Evolutionary conservation across 2,888 invertebrate genomes (phyloP).

Genomic region (Glyphotaelius pellucidus): DNA sequence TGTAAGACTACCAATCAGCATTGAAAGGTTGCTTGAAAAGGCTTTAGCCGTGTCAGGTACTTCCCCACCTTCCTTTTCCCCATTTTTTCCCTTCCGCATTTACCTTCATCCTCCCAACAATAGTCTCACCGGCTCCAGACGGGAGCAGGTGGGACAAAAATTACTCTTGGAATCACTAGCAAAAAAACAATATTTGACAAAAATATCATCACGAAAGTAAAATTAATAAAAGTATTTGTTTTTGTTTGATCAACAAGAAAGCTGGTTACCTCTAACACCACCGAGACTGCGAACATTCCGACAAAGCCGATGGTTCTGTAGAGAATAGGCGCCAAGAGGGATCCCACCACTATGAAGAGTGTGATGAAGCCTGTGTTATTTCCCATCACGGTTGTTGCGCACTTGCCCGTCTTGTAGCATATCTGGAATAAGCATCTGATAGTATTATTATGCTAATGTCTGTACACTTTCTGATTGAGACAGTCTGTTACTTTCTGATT

Average conservation of each 20-base stretch:
- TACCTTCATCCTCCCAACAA: too few species aligned
- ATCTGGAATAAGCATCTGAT: slow-evolving; percentile 70
- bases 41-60: too few species aligned
- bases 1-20: too few species aligned
- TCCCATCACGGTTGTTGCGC: slow-evolving; percentile 80
- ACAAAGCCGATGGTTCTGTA: slow-evolving; percentile 83
- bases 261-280: slow-evolving; percentile 58
- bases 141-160: too few species aligned
- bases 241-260: neutral
- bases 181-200: neutral
- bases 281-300: slow-evolving; percentile 70
- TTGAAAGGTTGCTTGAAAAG: too few species aligned
- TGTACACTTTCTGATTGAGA: too few species aligned
- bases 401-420: slow-evolving; percentile 74
- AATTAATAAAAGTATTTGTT: neutral
- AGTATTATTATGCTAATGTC: too few species aligned
- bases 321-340: slow-evolving; percentile 86
- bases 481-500: too few species aligned
- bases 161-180: neutral
- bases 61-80: too few species aligned
- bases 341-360: slow-evolving; percentile 78
- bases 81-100: too few species aligned
- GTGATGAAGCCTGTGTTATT: slow-evolving; percentile 76
- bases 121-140: too few species aligned
- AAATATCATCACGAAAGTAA: neutral